Percentiles rank a stretch among this genome's conserved stretches.
These are phyloP conservation scores for Nowickia ferox DNA, from an alignment of 2,888 invertebrate genomes.

Conservation along the genomic window DNA sequence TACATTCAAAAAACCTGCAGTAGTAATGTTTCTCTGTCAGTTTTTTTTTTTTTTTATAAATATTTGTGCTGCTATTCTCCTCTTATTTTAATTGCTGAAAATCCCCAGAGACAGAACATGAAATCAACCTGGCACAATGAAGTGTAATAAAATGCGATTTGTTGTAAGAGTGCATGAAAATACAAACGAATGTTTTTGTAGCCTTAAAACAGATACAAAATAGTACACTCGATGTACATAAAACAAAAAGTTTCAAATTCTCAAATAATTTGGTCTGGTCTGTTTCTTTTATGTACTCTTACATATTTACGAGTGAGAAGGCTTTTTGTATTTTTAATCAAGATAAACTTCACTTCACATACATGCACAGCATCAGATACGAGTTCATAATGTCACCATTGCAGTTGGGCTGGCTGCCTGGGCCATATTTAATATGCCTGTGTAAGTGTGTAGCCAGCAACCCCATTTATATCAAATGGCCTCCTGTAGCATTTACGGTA, in stretches of 20 bases:
- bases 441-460: conserved; percentile 5
- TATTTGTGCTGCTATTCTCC: conserved; percentile 24
- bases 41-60: conserved; percentile 53
- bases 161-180: conserved; percentile 52
- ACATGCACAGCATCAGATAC: conserved; percentile 9
- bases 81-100: conserved; percentile 17
- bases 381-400: conserved; percentile 50
- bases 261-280: conserved; percentile 50
- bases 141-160: conserved; percentile 73
- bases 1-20: conserved; percentile 50
- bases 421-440: conserved; percentile 43
- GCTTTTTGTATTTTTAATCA: conserved; percentile 54
- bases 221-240: conserved; percentile 31
- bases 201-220: conserved; percentile 59
- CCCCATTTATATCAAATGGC: background rate
- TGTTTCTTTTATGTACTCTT: conserved; percentile 1
- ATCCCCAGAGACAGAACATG: conserved; percentile 60
- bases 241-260: conserved; percentile 44
- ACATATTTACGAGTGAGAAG: background rate
- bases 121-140: conserved; percentile 70
- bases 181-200: conserved; percentile 13
- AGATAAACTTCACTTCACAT: conserved; percentile 46
- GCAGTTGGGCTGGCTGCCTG: background rate
- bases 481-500: background rate
- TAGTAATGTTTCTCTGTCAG: conserved; percentile 62